These are phyloP conservation scores for Brachionus koreanus DNA, from an alignment of 1,140 invertebrate species.

Conservation along the genomic window DNA sequence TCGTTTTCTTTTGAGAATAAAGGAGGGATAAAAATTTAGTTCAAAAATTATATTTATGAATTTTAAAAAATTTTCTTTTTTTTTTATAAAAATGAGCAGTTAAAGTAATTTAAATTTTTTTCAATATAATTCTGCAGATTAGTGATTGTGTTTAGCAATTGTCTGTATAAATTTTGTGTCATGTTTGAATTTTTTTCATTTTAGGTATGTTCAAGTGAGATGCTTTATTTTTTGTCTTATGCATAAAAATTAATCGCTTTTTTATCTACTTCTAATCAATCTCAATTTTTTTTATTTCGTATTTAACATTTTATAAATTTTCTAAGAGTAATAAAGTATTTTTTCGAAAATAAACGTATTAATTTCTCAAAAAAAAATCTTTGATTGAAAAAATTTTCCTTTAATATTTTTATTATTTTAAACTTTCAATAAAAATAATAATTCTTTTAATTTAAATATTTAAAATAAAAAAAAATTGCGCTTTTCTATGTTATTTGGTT, in stretches of 20 bases:
- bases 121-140: not conserved
- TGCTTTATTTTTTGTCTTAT: not conserved
- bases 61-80: not conserved
- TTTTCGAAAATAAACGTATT: no score
- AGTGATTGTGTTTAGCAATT: not conserved
- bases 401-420: no score
- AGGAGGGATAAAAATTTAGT: not conserved
- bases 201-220: not conserved
- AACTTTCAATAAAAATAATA: no score
- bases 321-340: no score
- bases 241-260: not conserved
- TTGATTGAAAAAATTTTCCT: no score
- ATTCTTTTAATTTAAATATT: no score
- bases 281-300: no score
- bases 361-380: no score
- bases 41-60: not conserved
- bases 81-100: not conserved
- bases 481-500: no score
- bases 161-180: not conserved
- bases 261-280: not conserved
- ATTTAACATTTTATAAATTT: no score
- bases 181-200: not conserved
- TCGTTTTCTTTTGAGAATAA: not conserved
- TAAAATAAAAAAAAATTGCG: no score
- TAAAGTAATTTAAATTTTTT: not conserved